phyloP scores from a whole-genome alignment of 1,140 invertebrate genomes.

The Stegodyphus mimosarum region DNA sequence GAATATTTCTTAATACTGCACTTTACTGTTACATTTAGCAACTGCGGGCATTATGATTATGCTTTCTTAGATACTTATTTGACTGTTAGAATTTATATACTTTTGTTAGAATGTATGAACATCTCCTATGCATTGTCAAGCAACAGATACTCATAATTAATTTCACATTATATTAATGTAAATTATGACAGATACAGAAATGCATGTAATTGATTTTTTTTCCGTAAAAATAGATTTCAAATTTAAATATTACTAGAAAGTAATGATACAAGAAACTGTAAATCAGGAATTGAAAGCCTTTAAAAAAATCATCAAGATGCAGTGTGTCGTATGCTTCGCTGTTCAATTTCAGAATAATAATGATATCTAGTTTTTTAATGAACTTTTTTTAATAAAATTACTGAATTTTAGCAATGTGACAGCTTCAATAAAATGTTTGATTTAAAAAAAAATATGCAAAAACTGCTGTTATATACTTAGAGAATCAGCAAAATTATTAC shows the following conservation, averaged over 20 bases:
- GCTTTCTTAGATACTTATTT: neutral
- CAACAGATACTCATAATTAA: neutral
- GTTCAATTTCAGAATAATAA: too few relatives aligned
- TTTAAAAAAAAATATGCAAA: neutral
- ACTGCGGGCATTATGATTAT: neutral
- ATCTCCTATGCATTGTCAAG: neutral
- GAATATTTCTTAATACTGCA: neutral
- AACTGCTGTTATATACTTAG: neutral
- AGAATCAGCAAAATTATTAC: neutral
- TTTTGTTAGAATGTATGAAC: neutral
- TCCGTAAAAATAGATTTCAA: neutral
- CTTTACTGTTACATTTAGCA: constrained; percentile 10
- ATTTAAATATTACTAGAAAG: too few relatives aligned
- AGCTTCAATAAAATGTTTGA: neutral
- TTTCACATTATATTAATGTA: neutral
- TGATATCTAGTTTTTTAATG: too few relatives aligned
- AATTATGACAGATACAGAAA: neutral
- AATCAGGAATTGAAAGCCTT: too few relatives aligned
- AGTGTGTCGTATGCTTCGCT: too few relatives aligned
- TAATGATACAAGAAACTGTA: too few relatives aligned
- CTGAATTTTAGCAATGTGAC: neutral
- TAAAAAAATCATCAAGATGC: too few relatives aligned
- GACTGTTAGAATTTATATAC: too few relatives aligned
- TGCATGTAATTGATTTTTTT: neutral
- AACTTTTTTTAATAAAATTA: neutral